Evolutionary conservation across 2,797 vertebrate genomes (phyloP).

Genomic region (Ibycter americanus): DNA sequence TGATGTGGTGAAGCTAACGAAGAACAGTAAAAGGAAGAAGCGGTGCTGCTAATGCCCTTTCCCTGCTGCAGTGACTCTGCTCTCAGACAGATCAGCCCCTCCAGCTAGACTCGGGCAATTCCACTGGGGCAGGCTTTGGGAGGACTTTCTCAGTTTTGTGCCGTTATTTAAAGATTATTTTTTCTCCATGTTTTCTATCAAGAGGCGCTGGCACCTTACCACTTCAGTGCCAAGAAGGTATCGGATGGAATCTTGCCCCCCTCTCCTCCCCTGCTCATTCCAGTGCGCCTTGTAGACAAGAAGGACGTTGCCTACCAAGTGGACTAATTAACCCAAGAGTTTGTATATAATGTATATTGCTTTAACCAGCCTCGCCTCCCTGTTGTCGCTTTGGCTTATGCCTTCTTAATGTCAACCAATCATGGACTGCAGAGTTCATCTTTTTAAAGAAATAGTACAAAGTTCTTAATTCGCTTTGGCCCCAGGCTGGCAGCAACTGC

Average conservation of each 20-base stretch:
- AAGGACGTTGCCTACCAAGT: conserved; percentile 77
- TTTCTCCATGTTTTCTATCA: conserved; percentile 81
- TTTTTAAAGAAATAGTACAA: conserved; percentile 61
- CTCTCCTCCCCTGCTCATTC: conserved; percentile 75
- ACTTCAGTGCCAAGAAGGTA: conserved; percentile 80
- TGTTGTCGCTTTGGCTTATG: conserved; percentile 75
- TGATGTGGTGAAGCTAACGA: conserved; percentile 96
- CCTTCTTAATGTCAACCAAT: conserved; percentile 79
- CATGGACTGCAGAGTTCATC: conserved; percentile 72
- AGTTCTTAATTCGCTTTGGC: conserved; percentile 58
- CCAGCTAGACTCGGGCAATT: conserved; percentile 71
- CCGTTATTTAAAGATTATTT: conserved; percentile 87
- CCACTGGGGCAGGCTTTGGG: conserved; percentile 77
- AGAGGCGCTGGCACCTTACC: conserved; percentile 83
- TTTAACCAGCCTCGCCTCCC: conserved; percentile 75
- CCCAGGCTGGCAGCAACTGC: not conserved
- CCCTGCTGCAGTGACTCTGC: conserved; percentile 68
- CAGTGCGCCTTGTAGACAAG: conserved; percentile 76
- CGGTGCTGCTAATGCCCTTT: conserved; percentile 91
- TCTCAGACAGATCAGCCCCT: conserved; percentile 74
- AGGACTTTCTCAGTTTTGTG: conserved; percentile 85
- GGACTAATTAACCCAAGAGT: conserved; percentile 81
- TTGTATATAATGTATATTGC: conserved; percentile 87
- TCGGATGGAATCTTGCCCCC: conserved; percentile 79
- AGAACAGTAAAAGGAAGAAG: conserved; percentile 99